A percentile compares a stretch with the other conserved stretches of the same genome.
These are phyloP conservation scores for Saguinus imperator DNA, from an alignment of 2,113 vertebrate species.

Conservation along the genomic window DNA sequence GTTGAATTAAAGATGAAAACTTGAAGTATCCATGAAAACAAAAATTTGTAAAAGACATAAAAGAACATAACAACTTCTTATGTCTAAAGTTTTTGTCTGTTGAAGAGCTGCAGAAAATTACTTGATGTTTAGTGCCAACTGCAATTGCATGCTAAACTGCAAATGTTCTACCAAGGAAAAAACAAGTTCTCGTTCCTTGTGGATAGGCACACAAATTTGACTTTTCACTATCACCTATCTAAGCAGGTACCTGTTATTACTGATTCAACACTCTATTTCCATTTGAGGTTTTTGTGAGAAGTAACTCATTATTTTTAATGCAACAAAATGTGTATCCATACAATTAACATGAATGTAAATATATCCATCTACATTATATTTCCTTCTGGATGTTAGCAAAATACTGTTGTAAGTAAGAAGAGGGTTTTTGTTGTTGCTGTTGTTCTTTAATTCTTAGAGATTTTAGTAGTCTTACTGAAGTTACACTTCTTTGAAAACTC, in stretches of 20 bases:
- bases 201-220: neutral
- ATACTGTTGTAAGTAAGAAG: neutral
- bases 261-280: slow-evolving; percentile 17
- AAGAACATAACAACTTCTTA: neutral
- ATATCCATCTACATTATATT: neutral
- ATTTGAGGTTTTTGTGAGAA: slow-evolving; percentile 44
- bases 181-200: neutral
- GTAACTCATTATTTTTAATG: slow-evolving; percentile 36
- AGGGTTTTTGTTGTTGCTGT: neutral
- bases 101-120: slow-evolving; percentile 16
- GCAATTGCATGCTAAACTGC: neutral
- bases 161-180: neutral
- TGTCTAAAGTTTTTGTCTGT: neutral
- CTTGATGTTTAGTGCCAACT: neutral
- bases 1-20: slow-evolving; percentile 42
- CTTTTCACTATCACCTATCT: slow-evolving; percentile 29
- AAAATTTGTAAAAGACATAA: slow-evolving; percentile 46
- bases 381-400: neutral
- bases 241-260: neutral
- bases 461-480: slow-evolving; percentile 6
- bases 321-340: neutral
- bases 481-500: neutral
- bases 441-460: neutral
- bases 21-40: slow-evolving; percentile 18
- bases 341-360: neutral